Evolutionary conservation across 2,113 vertebrate species (phyloP), one percentile per base, ranked within the genome.

Genomic region (Oreotrochilus melanogaster): DNA sequence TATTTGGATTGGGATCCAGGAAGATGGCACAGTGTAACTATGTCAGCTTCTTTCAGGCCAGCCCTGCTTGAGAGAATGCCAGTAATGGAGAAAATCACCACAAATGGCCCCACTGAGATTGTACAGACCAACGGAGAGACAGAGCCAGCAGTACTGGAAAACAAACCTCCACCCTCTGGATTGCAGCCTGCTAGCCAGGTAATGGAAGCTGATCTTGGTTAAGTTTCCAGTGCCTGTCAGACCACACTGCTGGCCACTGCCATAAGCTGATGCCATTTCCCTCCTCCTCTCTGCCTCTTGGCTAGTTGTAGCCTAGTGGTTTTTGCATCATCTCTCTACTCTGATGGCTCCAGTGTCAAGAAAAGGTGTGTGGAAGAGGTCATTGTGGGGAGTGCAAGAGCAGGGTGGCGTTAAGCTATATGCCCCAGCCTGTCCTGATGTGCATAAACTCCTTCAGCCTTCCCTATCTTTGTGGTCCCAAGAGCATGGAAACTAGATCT

Each of bases 41-140:
- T 94, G 93, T 97, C 93, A 98, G 93, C 93, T 96, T 96, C 94
- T 98, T 98, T 73, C 88, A 98, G 99, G 98, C 98, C 99, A 93
- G 99, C 99, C 89, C 98, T 99, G 66, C 98, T 99, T 78, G 99
- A 99, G 95, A 98, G 99, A 97, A 99, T 99, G 99, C 99, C 99
- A 64, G 98, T 99, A 48, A 99, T 99, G 99, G 99, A 99, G 97
- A 99, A 99, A 96, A 97, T 98, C 4, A 98, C 99, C 73, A 97
- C 98, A 54, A 99, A 99, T 89, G 99, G 99, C 75, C 99, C 99
- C 82, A 98, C 99, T 89, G 99, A 99, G 93, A 98, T 99, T 90
- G 98, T 98, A 35, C 99, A 99, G 97, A 99, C 99, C 96, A 99
- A 99, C 15, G 99, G 99, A 89, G 99, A 99, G 95, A 98, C 99